These are phyloP conservation scores for Coracias cyanogaster DNA, from an alignment of 2,797 vertebrate genomes.

Conservation along the genomic window DNA sequence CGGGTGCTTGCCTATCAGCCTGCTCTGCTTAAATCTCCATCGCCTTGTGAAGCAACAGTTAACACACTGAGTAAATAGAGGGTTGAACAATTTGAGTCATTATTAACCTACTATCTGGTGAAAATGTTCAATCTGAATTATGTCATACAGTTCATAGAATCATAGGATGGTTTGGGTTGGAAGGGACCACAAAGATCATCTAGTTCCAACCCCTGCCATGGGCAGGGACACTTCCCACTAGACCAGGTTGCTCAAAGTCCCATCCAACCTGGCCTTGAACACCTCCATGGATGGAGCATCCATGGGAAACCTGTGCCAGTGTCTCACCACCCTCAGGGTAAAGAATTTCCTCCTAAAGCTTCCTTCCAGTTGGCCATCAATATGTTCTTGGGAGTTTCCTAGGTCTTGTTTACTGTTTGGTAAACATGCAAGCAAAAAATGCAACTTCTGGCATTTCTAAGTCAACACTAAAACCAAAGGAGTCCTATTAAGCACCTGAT, in stretches of 20 bases:
- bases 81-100: not conserved
- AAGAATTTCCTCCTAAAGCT: too few species aligned
- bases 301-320: too few species aligned
- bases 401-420: not conserved
- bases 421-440: not conserved
- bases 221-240: too few species aligned
- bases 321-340: too few species aligned
- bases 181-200: too few species aligned
- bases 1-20: not conserved
- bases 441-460: not conserved
- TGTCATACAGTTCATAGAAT: too few species aligned
- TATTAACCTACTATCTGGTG: fast-evolving
- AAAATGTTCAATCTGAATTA: not conserved
- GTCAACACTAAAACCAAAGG: not conserved
- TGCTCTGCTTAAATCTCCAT: not conserved
- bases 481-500: not conserved
- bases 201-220: too few species aligned
- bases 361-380: too few species aligned
- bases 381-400: not conserved
- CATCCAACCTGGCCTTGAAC: too few species aligned
- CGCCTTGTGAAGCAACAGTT: not conserved
- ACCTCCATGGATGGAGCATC: too few species aligned
- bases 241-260: too few species aligned
- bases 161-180: too few species aligned
- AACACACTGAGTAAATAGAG: not conserved